A percentile compares a stretch with the other conserved stretches of the same genome.
Evolutionary conservation across 2,113 vertebrate genomes (phyloP).

Genomic region (Python bivittatus): DNA sequence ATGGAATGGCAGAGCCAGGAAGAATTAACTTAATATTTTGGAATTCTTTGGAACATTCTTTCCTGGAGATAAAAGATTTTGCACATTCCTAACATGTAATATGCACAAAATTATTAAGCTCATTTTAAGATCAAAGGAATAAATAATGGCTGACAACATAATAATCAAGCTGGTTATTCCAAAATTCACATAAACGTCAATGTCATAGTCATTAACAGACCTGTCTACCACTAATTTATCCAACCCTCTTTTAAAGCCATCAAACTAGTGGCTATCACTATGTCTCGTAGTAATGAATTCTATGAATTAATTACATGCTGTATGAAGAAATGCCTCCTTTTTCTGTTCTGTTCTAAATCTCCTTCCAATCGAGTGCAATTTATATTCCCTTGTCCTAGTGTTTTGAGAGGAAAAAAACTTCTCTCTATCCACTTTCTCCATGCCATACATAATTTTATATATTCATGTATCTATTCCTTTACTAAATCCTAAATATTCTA

Average conservation of each 20-base stretch:
- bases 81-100: not conserved
- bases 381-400: not conserved
- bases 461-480: not conserved
- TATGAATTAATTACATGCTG: not conserved
- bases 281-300: not conserved
- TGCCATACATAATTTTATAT: not conserved
- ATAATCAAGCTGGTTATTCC: not conserved
- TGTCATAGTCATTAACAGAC: not conserved
- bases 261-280: not conserved
- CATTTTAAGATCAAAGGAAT: not conserved
- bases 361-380: not conserved
- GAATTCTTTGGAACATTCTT: not conserved
- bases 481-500: not conserved
- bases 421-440: not conserved
- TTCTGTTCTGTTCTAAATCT: not conserved
- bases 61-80: not conserved
- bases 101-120: not conserved
- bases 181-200: not conserved
- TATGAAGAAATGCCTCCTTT: not conserved
- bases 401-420: not conserved
- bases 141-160: not conserved
- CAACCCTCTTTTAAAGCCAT: not conserved
- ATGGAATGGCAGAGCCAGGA: not conserved
- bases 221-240: not conserved
- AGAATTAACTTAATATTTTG: not conserved